phyloP scores from a whole-genome alignment of 2,113 vertebrate species.

The Chamaea fasciata region DNA sequence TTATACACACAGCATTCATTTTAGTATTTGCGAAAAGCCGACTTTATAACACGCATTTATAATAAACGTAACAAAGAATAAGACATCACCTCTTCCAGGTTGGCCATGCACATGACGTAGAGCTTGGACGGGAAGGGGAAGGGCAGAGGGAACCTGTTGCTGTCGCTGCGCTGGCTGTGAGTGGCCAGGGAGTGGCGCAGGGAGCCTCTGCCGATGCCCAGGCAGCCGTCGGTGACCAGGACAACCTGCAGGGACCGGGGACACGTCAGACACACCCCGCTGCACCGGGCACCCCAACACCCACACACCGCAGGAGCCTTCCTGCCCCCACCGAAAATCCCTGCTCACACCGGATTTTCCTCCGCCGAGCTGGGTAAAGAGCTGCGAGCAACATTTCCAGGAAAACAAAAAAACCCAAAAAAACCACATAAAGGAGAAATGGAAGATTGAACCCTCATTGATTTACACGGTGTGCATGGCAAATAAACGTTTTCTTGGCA shows the following conservation, averaged over 20 bases:
- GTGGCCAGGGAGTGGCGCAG: conserved; percentile 88
- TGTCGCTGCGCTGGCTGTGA: conserved; percentile 83
- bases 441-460: background rate
- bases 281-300: background rate
- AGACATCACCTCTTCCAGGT: conserved; percentile 88
- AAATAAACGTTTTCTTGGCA: background rate
- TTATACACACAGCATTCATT: too few species aligned
- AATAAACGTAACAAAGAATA: background rate
- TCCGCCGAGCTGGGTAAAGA: background rate
- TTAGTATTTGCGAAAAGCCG: too few species aligned
- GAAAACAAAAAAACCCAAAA: background rate
- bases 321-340: background rate
- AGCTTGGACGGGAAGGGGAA: conserved; percentile 94
- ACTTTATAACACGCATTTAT: too few species aligned
- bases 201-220: conserved; percentile 94
- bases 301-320: background rate
- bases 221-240: conserved; percentile 92
- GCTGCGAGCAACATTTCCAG: background rate
- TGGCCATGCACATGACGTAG: conserved; percentile 95
- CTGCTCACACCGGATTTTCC: fast-evolving
- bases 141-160: conserved; percentile 90
- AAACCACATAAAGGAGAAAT: background rate
- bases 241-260: conserved; percentile 78
- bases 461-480: background rate
- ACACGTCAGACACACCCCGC: background rate